Evolutionary conservation across 2,888 invertebrate genomes (phyloP), one percentile per base, ranked within the genome.

Genomic region (Sialis fuliginosa): DNA sequence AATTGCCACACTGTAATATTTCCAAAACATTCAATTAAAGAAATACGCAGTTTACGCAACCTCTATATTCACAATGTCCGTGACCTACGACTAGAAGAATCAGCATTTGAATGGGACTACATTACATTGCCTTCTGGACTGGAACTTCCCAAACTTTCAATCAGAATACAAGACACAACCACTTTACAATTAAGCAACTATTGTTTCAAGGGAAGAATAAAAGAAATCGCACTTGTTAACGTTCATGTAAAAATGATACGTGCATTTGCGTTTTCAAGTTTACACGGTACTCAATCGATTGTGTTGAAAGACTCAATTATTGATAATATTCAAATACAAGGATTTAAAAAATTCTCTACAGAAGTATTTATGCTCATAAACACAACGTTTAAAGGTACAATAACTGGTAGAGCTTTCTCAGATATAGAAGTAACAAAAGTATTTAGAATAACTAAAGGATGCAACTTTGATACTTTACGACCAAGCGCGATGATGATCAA

Each of bases 311-410:
- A 79, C 54, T 77, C 79, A 48, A 60, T 61, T 3, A 69, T 82
- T 41, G 67, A 72, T 39, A 70, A 67, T 44, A 70, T 85, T 42
- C 78, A 81, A 53, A 72, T 72, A 39, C 77, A 86, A 64, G 76
- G 84, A 2, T 85, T 88, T 57, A 88, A 86, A 57, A 84, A 84
- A 63, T 84, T 88, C 58, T 73, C 77, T 31, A 75, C 81, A 0
- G 71, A 74, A 34, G 73, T 74, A 52, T 70, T 88, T 51, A 67
- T 74, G 52, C 62, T 88, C 45, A 69, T 70, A 39, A 77, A 79
- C 4, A 76, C 80, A 22, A 64, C 58, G 8, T 72, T 83, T 42
- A 63, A 67, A 32, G 68, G 67, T 1, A 59, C 66, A 45, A 60
- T 85, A 49, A 82, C 83, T 5, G 83, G 84, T 54, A 71, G 81